A percentile compares a stretch with the other conserved stretches of the same genome.
phyloP scores from a whole-genome alignment of 2,888 invertebrate genomes.

The Drosophila yooni region DNA sequence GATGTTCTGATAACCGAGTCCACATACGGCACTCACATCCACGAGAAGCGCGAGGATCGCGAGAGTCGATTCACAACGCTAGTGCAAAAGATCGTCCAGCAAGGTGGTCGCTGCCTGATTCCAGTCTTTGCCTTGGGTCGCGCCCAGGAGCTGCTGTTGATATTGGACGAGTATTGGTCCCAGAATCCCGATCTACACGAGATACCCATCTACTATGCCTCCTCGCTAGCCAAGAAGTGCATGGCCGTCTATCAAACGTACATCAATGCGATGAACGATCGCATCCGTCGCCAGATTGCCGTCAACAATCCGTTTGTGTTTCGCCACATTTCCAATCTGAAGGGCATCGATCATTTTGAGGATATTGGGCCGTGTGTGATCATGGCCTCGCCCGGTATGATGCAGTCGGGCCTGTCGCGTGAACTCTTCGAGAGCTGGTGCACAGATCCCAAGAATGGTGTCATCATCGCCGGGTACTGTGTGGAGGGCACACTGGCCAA shows the following conservation, averaged over 20 bases:
- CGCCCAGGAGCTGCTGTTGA: conserved; percentile 97
- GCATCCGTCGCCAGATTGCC: conserved; percentile 97
- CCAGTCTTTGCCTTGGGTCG: conserved; percentile 99
- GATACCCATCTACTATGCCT: conserved; percentile 99
- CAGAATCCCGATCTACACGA: conserved; percentile 93
- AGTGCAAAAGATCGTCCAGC: conserved; percentile 97
- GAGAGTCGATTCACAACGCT: conserved; percentile 96
- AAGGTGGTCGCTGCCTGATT: conserved; percentile 99
- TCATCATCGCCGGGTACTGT: conserved; percentile 98
- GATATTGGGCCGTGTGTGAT: conserved; percentile 99
- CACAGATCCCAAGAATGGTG: conserved; percentile 98
- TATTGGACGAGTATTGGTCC: conserved; percentile 99
- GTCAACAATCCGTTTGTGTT: conserved; percentile 99
- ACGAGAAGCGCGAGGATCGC: conserved; percentile 98
- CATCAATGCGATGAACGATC: conserved; percentile 99
- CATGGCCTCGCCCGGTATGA: conserved; percentile 99
- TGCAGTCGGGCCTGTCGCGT: conserved; percentile 98
- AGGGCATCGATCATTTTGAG: conserved; percentile 99
- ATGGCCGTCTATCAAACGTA: conserved; percentile 99
- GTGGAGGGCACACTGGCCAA: conserved; percentile 96
- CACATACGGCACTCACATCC: conserved; percentile 99
- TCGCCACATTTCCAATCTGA: conserved; percentile 97
- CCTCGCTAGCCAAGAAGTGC: conserved; percentile 99
- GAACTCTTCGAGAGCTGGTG: conserved; percentile 99
- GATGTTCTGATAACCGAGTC: conserved; percentile 99